Conservation (phyloP, 2,888 invertebrate genomes). For the Chymomyza fuscimana region DNA sequence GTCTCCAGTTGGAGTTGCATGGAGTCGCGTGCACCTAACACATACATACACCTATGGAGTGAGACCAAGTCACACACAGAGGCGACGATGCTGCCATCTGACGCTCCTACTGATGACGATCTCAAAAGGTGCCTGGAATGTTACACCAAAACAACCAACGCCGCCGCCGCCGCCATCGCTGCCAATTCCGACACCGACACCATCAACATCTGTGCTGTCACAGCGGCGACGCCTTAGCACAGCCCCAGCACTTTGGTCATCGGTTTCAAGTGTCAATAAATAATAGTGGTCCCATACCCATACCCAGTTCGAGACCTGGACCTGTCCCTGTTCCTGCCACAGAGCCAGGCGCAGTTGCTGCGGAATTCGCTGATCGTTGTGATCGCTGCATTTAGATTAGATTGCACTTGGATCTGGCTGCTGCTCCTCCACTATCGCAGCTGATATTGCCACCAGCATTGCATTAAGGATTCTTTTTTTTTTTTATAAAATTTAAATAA, state of each 20-base stretch:
- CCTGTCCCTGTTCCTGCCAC: constrained; percentile 2
- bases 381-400: constrained; percentile 67
- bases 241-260: constrained; percentile 36
- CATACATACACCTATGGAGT: constrained; percentile 1
- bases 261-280: constrained; percentile 79
- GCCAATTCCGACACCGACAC: constrained; percentile 52
- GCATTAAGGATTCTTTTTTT: neutral
- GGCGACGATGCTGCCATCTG: constrained; percentile 31
- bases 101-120: constrained; percentile 40
- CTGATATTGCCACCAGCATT: constrained; percentile 18
- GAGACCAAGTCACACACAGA: constrained; percentile 14
- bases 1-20: constrained; percentile 37
- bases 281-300: constrained; percentile 63
- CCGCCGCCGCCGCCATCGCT: constrained; percentile 8
- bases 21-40: constrained; percentile 63
- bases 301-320: neutral
- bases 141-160: constrained; percentile 40
- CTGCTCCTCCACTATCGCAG: constrained; percentile 12
- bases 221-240: constrained; percentile 66
- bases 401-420: constrained; percentile 37
- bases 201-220: constrained; percentile 54
- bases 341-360: constrained; percentile 34
- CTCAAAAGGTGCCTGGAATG: constrained; percentile 53
- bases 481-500: constrained; percentile 56
- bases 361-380: constrained; percentile 76